Conservation (phyloP, 1,140 invertebrate species). For the Lepidurus arcticus region DNA sequence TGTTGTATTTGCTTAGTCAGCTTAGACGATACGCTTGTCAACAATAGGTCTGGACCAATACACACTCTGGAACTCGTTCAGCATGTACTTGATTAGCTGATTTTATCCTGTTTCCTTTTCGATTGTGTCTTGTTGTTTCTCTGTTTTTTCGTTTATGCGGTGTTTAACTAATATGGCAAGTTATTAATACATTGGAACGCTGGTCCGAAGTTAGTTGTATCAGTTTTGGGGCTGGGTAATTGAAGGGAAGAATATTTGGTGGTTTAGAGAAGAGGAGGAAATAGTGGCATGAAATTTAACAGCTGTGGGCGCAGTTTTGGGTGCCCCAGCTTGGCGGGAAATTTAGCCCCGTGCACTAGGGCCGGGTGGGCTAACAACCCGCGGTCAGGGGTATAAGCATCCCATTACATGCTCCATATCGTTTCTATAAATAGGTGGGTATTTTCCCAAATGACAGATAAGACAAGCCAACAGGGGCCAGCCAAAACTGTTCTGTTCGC, state of each 20-base stretch:
- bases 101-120: neutral
- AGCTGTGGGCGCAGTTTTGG: neutral
- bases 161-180: too few species aligned
- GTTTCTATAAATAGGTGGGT: slow-evolving; percentile 10
- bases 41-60: neutral
- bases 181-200: too few species aligned
- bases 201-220: too few species aligned
- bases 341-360: neutral
- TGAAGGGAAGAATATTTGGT: neutral
- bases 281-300: slow-evolving; percentile 16
- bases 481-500: neutral
- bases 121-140: too few species aligned
- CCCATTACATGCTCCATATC: slow-evolving; percentile 18
- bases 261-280: neutral
- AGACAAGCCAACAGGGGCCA: neutral
- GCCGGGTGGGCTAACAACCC: slow-evolving; percentile 9
- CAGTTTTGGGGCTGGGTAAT: too few species aligned
- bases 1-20: slow-evolving; percentile 10
- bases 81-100: neutral
- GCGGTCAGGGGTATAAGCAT: slow-evolving; percentile 3
- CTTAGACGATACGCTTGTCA: neutral
- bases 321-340: slow-evolving; percentile 12
- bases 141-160: too few species aligned
- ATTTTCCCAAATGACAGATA: neutral
- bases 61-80: neutral